Percentiles rank a stretch among this genome's conserved stretches.
Conservation (phyloP, 2,113 vertebrate genomes). For the Hippoglossus stenolepis region DNA sequence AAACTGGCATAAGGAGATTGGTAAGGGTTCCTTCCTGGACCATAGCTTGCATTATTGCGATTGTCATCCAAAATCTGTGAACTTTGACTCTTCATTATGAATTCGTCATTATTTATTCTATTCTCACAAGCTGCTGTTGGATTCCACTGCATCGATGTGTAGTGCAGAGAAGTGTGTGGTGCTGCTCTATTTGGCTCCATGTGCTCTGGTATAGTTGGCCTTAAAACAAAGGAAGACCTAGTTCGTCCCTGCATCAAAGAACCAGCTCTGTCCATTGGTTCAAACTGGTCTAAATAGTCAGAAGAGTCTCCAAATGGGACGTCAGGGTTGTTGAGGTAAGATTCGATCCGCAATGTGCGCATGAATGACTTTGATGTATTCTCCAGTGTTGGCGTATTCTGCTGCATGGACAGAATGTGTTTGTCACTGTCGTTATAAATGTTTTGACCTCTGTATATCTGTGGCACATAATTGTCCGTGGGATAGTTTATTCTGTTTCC, state of each 20-base stretch:
- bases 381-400: conserved; percentile 90
- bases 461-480: conserved; percentile 78
- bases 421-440: conserved; percentile 90
- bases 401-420: conserved; percentile 86
- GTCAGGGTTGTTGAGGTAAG: conserved; percentile 90
- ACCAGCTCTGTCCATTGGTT: conserved; percentile 84
- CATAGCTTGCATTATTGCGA: conserved; percentile 54
- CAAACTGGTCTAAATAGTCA: conserved; percentile 82
- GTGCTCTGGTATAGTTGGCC: conserved; percentile 88
- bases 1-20: conserved; percentile 79
- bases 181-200: conserved; percentile 83
- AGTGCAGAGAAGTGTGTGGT: conserved; percentile 54
- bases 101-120: conserved; percentile 63
- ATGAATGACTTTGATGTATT: conserved; percentile 91
- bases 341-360: conserved; percentile 91
- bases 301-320: conserved; percentile 77
- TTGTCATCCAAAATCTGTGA: conserved; percentile 76
- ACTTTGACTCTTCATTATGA: conserved; percentile 72
- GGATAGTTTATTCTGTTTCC: conserved; percentile 76
- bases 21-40: conserved; percentile 73
- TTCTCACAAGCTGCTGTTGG: conserved; percentile 44
- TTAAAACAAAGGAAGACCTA: conserved; percentile 89
- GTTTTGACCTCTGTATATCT: conserved; percentile 83
- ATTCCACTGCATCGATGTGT: conserved; percentile 76
- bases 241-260: conserved; percentile 85